A percentile compares a stretch with the other conserved stretches of the same genome.
Conservation (phyloP, 2,113 vertebrate species). For the Progne subis region DNA sequence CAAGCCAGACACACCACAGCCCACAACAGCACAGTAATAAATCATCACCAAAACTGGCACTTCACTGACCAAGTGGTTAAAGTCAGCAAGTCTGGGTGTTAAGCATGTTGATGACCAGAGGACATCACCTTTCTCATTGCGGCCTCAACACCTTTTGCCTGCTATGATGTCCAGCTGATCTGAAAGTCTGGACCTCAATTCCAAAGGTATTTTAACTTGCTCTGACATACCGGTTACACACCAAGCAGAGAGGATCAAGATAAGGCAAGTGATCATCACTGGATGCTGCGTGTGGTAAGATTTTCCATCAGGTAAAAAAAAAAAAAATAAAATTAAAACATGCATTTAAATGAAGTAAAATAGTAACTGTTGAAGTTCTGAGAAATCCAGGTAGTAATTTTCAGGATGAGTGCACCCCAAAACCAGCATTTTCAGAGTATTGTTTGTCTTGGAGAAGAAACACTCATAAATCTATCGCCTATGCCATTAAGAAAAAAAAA, state of each 20-base stretch:
- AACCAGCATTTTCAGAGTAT: background rate
- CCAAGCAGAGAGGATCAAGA: background rate
- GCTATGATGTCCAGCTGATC: background rate
- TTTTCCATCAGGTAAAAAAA: background rate
- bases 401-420: background rate
- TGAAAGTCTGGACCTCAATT: background rate
- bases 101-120: background rate
- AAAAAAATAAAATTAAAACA: background rate
- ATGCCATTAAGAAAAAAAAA: background rate
- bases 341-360: background rate
- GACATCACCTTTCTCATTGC: background rate
- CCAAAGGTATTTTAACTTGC: background rate
- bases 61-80: background rate
- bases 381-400: conserved; percentile 38
- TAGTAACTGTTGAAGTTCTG: background rate
- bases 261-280: background rate
- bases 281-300: background rate
- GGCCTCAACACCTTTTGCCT: background rate
- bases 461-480: background rate
- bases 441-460: conserved; percentile 56
- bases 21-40: fast-evolving
- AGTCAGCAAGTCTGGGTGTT: background rate
- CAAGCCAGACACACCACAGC: background rate
- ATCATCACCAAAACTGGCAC: background rate
- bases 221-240: background rate